These are phyloP conservation scores for Watsonalla cultraria DNA, from an alignment of 2,888 invertebrate genomes.

Conservation along the genomic window DNA sequence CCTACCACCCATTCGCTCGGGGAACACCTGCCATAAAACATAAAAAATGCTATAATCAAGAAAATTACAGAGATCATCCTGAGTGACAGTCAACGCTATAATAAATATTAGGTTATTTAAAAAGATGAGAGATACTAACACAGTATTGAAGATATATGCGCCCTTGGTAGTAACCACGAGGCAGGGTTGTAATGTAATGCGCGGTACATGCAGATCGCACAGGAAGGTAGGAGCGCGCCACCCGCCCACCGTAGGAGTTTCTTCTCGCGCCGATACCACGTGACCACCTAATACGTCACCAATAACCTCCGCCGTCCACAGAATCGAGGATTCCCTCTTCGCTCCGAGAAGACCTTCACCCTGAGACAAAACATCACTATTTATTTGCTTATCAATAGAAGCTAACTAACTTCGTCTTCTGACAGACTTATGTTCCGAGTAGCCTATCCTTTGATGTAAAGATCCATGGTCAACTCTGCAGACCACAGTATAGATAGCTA, in stretches of 20 bases:
- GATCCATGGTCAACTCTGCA: too few relatives aligned
- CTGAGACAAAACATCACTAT: conserved; percentile 25
- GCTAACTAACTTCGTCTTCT: too few relatives aligned
- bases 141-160: conserved; percentile 74
- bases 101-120: too few relatives aligned
- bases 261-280: conserved; percentile 54
- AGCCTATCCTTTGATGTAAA: too few relatives aligned
- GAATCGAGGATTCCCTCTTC: conserved; percentile 54
- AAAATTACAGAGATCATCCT: background rate
- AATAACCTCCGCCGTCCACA: conserved; percentile 65
- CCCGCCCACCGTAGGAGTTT: conserved; percentile 29
- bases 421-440: too few relatives aligned
- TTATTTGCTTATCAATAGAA: background rate
- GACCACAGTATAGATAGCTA: too few relatives aligned
- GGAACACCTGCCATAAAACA: background rate
- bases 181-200: conserved; percentile 69
- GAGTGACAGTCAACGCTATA: background rate
- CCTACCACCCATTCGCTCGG: conserved; percentile 71
- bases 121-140: conserved; percentile 42
- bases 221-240: conserved; percentile 70
- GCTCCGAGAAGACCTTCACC: conserved; percentile 52
- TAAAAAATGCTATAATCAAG: background rate
- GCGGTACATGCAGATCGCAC: conserved; percentile 64
- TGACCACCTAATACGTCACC: conserved; percentile 57
- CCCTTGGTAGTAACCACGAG: conserved; percentile 75